These are phyloP conservation scores for Sitodiplosis mosellana DNA, from an alignment of 1,140 invertebrate genomes.

Conservation along the genomic window DNA sequence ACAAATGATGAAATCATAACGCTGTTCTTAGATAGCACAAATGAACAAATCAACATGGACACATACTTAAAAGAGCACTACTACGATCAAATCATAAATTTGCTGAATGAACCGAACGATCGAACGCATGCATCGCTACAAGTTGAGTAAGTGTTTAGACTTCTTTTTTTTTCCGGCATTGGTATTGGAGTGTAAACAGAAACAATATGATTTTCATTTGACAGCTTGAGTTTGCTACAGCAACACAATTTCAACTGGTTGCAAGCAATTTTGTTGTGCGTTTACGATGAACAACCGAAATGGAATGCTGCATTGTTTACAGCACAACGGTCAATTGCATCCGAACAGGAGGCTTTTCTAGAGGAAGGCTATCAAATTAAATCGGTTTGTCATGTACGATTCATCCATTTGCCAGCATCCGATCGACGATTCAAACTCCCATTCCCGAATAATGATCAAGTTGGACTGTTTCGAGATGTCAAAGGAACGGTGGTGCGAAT, in stretches of 20 bases:
- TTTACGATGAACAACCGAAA: conserved; percentile 33
- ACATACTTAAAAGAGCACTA: too few species aligned
- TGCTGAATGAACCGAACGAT: too few species aligned
- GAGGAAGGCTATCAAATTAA: conserved; percentile 27
- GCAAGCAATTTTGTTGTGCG: conserved; percentile 32
- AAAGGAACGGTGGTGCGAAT: conserved; percentile 55
- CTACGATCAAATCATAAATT: too few species aligned
- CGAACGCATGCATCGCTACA: too few species aligned
- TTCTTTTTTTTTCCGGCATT: too few species aligned
- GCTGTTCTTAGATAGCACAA: too few species aligned
- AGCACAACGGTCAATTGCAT: conserved; percentile 36
- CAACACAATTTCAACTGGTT: conserved; percentile 34
- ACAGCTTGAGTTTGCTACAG: conserved; percentile 43
- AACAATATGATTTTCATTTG: too few species aligned
- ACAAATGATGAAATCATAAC: too few species aligned
- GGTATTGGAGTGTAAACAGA: too few species aligned
- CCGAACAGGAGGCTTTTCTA: conserved; percentile 19
- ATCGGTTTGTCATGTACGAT: conserved; percentile 42
- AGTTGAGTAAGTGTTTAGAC: too few species aligned
- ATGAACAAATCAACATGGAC: too few species aligned
- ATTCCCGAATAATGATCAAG: conserved; percentile 45
- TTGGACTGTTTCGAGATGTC: conserved; percentile 43
- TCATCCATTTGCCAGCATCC: conserved; percentile 35
- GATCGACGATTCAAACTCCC: conserved; percentile 35
- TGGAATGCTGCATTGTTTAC: conserved; percentile 41